These are phyloP conservation scores for Nysson spinosus DNA, from an alignment of 2,888 invertebrate genomes.

Conservation along the genomic window DNA sequence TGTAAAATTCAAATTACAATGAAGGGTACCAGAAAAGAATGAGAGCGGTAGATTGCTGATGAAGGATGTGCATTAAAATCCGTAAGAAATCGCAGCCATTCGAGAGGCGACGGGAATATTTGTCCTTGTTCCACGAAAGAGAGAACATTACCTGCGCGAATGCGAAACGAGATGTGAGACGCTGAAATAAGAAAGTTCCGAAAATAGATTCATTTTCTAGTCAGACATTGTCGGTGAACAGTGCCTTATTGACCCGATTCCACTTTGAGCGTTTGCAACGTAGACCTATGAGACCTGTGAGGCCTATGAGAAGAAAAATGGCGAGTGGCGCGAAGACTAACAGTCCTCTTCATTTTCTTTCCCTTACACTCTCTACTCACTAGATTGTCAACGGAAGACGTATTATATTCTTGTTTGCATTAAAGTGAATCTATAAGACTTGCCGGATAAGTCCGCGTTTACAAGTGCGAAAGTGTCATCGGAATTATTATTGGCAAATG, in stretches of 20 bases:
- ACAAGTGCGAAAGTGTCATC: slow-evolving; percentile 16
- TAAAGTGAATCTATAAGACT: slow-evolving; percentile 42
- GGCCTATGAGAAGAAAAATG: too few species aligned
- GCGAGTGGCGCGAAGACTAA: slow-evolving; percentile 26
- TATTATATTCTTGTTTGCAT: slow-evolving; percentile 27
- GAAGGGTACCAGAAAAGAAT: too few species aligned
- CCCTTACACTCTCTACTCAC: slow-evolving; percentile 6
- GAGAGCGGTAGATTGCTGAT: too few species aligned
- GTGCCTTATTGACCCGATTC: slow-evolving; percentile 76
- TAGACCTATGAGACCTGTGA: slow-evolving; percentile 22
- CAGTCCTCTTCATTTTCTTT: slow-evolving; percentile 13
- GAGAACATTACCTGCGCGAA: slow-evolving; percentile 33
- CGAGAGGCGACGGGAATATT: not conserved
- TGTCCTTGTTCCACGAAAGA: slow-evolving; percentile 33
- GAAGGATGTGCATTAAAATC: not conserved
- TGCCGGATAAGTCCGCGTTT: slow-evolving; percentile 36
- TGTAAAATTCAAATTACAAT: too few species aligned
- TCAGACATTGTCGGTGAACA: slow-evolving; percentile 77
- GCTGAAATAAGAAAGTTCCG: slow-evolving; percentile 63
- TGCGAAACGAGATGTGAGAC: slow-evolving; percentile 47
- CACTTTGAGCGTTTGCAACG: slow-evolving; percentile 52
- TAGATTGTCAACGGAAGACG: slow-evolving; percentile 32
- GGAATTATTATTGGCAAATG: slow-evolving; percentile 13
- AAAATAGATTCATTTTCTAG: slow-evolving; percentile 77
- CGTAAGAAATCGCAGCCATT: not conserved